phyloP scores from a whole-genome alignment of 2,888 invertebrate genomes.

The Chouioia cunea region DNA sequence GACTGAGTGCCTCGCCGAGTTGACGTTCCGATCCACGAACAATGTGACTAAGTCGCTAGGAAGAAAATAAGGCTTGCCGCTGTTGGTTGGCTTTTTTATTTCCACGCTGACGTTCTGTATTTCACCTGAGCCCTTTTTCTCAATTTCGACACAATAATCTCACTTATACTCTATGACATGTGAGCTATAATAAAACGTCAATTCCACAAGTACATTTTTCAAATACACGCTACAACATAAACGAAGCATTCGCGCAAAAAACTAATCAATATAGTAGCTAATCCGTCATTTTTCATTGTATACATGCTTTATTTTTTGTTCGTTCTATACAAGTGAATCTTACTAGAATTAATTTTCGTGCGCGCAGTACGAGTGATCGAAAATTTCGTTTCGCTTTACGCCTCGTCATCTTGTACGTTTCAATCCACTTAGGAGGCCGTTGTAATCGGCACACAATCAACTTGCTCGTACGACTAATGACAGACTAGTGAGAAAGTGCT shows the following conservation, averaged over 20 bases:
- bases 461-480: conserved; percentile 26
- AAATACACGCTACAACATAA: no score
- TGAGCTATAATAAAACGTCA: no score
- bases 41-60: not conserved
- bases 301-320: not conserved
- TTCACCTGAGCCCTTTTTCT: not conserved
- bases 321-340: not conserved
- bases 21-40: no score
- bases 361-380: conserved; percentile 13
- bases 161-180: no score
- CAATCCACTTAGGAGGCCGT: conserved; percentile 21
- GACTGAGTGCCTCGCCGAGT: no score
- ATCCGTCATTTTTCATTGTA: not conserved
- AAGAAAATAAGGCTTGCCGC: conserved; percentile 21
- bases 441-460: conserved; percentile 31
- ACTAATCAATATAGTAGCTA: not conserved
- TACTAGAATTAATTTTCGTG: conserved; percentile 6
- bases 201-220: no score
- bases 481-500: not conserved
- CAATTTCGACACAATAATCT: not conserved
- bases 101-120: conserved; percentile 14
- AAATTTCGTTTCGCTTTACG: conserved; percentile 21
- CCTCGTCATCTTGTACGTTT: conserved; percentile 33
- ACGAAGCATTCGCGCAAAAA: no score
- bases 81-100: conserved; percentile 6